These are phyloP conservation scores for Dendroctonus ponderosae DNA, from an alignment of 1,140 invertebrate species.

Conservation along the genomic window DNA sequence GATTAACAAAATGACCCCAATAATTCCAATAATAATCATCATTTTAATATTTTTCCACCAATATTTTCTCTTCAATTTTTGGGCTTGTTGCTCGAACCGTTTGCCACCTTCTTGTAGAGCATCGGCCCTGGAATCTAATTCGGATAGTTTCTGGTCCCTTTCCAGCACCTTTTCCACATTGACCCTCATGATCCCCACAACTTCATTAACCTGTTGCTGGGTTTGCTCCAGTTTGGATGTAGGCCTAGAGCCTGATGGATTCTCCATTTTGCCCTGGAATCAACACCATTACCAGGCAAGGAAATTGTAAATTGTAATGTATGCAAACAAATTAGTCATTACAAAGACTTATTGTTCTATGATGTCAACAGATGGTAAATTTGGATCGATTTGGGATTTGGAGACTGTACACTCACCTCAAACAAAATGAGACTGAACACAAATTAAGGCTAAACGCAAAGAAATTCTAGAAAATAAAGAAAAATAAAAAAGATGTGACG, in stretches of 20 bases:
- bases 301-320: background rate
- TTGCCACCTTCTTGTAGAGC: slow-evolving; percentile 94
- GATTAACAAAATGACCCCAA: slow-evolving; percentile 77
- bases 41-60: slow-evolving; percentile 99
- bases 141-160: slow-evolving; percentile 95
- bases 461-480: slow-evolving; percentile 20
- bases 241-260: slow-evolving; percentile 33
- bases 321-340: background rate
- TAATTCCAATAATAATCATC: slow-evolving; percentile 90
- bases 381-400: too few species aligned
- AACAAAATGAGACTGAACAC: background rate
- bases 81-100: slow-evolving; percentile 94
- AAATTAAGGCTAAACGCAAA: slow-evolving; percentile 1
- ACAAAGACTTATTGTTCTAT: too few species aligned
- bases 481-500: slow-evolving; percentile 23
- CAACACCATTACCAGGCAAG: background rate
- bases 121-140: slow-evolving; percentile 95
- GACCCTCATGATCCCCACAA: slow-evolving; percentile 96
- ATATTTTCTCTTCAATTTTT: slow-evolving; percentile 94
- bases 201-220: slow-evolving; percentile 92
- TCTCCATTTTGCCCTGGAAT: slow-evolving; percentile 31
- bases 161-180: slow-evolving; percentile 99
- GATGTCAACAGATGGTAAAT: background rate
- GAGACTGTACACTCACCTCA: background rate
- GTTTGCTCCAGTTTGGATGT: slow-evolving; percentile 71